Evolutionary conservation across 2,113 vertebrate species (phyloP).

Genomic region (Cyanistes caeruleus): DNA sequence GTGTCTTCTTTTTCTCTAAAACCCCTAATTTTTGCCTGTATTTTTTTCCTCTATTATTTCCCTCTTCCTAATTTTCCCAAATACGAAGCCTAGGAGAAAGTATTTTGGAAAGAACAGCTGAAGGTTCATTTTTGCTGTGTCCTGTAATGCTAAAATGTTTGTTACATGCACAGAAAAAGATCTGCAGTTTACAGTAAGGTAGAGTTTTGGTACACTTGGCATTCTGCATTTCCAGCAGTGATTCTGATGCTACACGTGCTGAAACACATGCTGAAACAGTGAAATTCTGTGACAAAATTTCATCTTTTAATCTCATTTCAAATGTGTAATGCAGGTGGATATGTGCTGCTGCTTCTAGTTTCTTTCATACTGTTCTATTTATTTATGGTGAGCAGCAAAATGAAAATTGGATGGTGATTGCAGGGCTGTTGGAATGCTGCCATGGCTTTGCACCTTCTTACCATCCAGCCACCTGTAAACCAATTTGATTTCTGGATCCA

Average conservation of each 20-base stretch:
- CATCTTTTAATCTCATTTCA: background rate
- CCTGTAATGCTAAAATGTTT: background rate
- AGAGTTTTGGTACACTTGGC: background rate
- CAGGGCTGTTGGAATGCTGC: background rate
- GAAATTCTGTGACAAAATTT: background rate
- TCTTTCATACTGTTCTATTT: background rate
- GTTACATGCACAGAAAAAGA: background rate
- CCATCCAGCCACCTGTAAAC: background rate
- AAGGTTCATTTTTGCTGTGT: background rate
- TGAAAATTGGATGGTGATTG: background rate
- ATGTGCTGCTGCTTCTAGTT: background rate
- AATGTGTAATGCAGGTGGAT: background rate
- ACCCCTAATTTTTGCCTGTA: background rate
- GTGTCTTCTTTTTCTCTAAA: background rate
- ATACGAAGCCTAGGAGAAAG: background rate
- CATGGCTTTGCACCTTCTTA: rapidly evolving
- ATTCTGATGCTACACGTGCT: background rate
- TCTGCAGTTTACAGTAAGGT: background rate
- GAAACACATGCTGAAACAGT: background rate
- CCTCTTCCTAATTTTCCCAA: background rate
- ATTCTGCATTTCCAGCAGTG: background rate
- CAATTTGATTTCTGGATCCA: background rate
- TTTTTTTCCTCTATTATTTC: background rate
- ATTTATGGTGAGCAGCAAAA: background rate
- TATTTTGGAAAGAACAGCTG: background rate